Evolutionary conservation across 2,888 invertebrate genomes (phyloP), one percentile per base, ranked within the genome.

Genomic region (Leucozona laternaria): DNA sequence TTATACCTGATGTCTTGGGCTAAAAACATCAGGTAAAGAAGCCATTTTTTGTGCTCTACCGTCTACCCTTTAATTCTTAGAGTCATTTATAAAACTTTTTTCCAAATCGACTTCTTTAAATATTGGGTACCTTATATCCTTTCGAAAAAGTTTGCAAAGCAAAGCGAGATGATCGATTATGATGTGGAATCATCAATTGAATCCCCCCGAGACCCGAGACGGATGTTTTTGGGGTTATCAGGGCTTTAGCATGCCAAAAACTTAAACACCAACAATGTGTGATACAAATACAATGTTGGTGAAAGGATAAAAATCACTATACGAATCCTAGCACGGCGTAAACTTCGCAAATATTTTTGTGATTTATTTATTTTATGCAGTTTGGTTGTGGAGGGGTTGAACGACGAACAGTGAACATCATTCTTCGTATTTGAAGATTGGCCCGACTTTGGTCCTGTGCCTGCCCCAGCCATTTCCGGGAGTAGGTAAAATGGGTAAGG

Each of bases 341-440:
- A 86, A 77, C 48, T 82, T 82, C 57, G 75, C 48, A 79, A 73
- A 79, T 71, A 79, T 68, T 68, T 79, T 58, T 79, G 66, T 86
- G 86, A 86, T 86, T 86, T 86, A 86, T 86, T 82, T 82, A 86
- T 86, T 82, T 66, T 66, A 71, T 82, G 81, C 86, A 86, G 70
- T 70, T 78, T 58, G 75, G 37, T 11, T 43, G 13, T 28, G 53
- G 71, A 37, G 31, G 28, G 31, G 50, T 17, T n/a, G n/a, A n/a
- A n/a, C n/a, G n/a, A n/a, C n/a, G 25, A 40, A 64, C 20, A 37
- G 17, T 37, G 22, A 68, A 79, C 86, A 82, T 86, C 82, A 78
- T 78, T 71, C 78, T 79, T 82, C 62, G 73, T 76, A 75, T 79
- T 79, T 76, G 75, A 78, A 79, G 64, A 53, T 82, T 75, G 78